phyloP scores from a whole-genome alignment of 2,113 vertebrate genomes.

The Corythaeola cristata region DNA sequence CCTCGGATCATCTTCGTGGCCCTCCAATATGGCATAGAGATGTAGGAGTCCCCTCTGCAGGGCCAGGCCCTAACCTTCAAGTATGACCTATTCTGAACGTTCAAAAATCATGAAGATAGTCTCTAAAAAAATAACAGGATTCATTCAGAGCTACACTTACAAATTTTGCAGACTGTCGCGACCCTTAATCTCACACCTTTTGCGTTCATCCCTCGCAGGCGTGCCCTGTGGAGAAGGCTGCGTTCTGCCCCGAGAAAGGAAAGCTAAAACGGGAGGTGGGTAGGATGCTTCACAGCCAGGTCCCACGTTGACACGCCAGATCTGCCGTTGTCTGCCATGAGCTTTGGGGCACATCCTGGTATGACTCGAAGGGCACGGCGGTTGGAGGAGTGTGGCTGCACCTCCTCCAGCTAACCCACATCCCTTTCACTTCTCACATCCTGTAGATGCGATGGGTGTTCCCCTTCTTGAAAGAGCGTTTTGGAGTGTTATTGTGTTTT shows the following conservation, averaged over 20 bases:
- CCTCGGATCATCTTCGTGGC: too few relatives aligned
- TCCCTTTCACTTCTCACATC: background rate
- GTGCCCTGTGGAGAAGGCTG: background rate
- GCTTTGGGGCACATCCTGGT: background rate
- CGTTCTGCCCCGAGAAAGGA: background rate
- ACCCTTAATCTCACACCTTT: background rate
- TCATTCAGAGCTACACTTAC: background rate
- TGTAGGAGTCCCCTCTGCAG: background rate
- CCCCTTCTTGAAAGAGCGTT: background rate
- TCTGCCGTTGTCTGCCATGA: background rate
- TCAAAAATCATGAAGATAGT: background rate
- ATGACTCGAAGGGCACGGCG: background rate
- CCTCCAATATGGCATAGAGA: background rate
- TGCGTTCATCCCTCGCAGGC: background rate
- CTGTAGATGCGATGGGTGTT: background rate
- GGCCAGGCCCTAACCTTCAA: background rate
- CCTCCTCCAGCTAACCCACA: background rate
- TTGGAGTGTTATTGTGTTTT: background rate
- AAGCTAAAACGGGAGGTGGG: background rate
- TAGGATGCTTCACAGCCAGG: background rate
- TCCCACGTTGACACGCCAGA: background rate
- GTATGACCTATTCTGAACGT: background rate
- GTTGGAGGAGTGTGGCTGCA: accelerated
- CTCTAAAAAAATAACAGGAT: background rate
- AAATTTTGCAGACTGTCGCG: background rate